phyloP scores from a whole-genome alignment of 2,113 vertebrate species.

The Alouatta palliata region DNA sequence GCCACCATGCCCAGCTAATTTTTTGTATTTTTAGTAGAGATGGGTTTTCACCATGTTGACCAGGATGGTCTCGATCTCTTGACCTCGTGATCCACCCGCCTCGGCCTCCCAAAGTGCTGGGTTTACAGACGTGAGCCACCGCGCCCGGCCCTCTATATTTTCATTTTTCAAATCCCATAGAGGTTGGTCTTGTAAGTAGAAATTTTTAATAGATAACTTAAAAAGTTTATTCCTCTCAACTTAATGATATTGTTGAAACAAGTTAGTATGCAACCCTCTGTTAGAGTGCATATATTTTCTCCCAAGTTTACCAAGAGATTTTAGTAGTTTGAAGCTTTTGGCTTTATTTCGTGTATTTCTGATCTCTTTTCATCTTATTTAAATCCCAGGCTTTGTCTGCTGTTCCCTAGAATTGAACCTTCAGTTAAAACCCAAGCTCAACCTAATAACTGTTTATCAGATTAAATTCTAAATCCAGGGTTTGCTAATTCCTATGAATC shows the following conservation, averaged over 20 bases:
- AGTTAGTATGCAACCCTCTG: background rate
- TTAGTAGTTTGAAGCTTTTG: background rate
- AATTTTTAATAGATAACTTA: background rate
- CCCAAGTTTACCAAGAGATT: background rate
- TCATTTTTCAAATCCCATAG: background rate
- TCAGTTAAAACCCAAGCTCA: background rate
- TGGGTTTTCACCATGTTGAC: too few species aligned
- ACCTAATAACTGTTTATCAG: background rate
- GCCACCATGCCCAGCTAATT: too few species aligned
- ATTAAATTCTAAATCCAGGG: background rate
- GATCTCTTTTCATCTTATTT: background rate
- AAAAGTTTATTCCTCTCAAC: background rate
- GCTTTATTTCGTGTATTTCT: background rate
- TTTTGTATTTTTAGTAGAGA: too few species aligned
- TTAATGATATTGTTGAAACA: background rate
- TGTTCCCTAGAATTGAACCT: background rate
- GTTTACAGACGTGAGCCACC: too few species aligned
- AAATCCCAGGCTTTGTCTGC: background rate
- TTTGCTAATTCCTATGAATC: background rate
- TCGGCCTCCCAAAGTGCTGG: too few species aligned
- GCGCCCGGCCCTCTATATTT: background rate
- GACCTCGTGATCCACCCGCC: too few species aligned
- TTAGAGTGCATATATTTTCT: background rate
- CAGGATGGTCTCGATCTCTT: too few species aligned
- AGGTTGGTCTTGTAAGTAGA: background rate